These are phyloP conservation scores for Crocallis elinguaria DNA, from an alignment of 2,888 invertebrate species.

Conservation along the genomic window DNA sequence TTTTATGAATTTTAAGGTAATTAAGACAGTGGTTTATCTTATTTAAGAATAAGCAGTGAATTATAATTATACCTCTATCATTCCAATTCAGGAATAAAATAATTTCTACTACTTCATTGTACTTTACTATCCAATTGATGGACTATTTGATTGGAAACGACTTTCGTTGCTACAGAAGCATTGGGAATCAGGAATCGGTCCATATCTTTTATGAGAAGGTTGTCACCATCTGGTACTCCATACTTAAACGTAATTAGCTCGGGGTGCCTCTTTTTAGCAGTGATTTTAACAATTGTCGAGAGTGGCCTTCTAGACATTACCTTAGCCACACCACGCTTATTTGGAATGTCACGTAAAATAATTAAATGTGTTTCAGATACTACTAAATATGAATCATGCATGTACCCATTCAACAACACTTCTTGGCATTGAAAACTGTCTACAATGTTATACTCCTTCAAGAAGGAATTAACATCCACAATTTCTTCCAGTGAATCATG, in stretches of 20 bases:
- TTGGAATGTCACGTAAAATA: slow-evolving; percentile 92
- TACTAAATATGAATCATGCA: slow-evolving; percentile 94
- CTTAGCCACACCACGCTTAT: slow-evolving; percentile 91
- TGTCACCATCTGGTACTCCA: slow-evolving; percentile 92
- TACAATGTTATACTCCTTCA: slow-evolving; percentile 93
- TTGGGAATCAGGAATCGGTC: slow-evolving; percentile 96
- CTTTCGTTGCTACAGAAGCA: slow-evolving; percentile 94
- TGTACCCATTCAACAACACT: slow-evolving; percentile 94
- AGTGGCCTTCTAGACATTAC: slow-evolving; percentile 95
- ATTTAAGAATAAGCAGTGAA: background rate
- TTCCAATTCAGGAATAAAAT: background rate
- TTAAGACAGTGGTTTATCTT: background rate
- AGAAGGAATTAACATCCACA: slow-evolving; percentile 91
- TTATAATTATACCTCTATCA: background rate
- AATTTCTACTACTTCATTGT: slow-evolving; percentile 8
- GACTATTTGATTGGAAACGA: slow-evolving; percentile 94
- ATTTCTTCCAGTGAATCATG: slow-evolving; percentile 89
- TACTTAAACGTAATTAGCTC: slow-evolving; percentile 99
- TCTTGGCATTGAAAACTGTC: slow-evolving; percentile 96
- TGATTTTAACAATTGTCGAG: slow-evolving; percentile 97
- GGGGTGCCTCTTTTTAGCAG: slow-evolving; percentile 97
- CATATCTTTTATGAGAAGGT: slow-evolving; percentile 93
- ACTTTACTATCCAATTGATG: slow-evolving; percentile 73
- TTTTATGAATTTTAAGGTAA: no score
- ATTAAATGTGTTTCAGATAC: slow-evolving; percentile 94